Percentiles rank a stretch among this genome's conserved stretches.
Conservation (phyloP, 2,888 invertebrate genomes). For the Actias luna region DNA sequence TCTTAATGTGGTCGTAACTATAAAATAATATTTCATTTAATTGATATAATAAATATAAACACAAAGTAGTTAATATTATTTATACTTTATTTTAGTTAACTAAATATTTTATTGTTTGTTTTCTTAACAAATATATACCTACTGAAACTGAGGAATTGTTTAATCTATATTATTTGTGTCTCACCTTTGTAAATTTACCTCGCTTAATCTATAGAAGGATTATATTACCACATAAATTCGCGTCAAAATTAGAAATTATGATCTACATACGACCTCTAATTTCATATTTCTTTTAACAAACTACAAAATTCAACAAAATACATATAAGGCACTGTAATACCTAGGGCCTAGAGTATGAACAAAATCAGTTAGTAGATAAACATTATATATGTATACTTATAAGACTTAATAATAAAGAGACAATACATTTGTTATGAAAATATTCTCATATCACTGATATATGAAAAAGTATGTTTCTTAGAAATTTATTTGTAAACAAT, state of each 20-base stretch:
- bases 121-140: no score
- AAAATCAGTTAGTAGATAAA: conserved; percentile 33
- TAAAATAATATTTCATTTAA: no score
- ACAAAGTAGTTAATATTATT: no score
- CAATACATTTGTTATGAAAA: conserved; percentile 72
- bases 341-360: not conserved
- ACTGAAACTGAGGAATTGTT: no score
- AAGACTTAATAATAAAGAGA: conserved; percentile 68
- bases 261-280: not conserved
- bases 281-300: not conserved
- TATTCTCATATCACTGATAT: conserved; percentile 60
- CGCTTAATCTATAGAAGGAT: not conserved
- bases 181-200: not conserved
- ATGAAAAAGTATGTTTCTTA: conserved; percentile 24
- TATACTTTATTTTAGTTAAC: no score
- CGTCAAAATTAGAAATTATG: not conserved
- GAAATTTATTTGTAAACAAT: conserved; percentile 11
- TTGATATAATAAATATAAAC: no score
- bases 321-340: not conserved
- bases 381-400: conserved; percentile 46
- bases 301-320: not conserved
- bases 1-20: no score
- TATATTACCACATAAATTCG: not conserved
- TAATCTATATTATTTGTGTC: no score
- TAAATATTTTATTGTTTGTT: no score